Evolutionary conservation across 2,888 invertebrate genomes (phyloP), one percentile per base, ranked within the genome.

Genomic region (Sabellastarte sp.): DNA sequence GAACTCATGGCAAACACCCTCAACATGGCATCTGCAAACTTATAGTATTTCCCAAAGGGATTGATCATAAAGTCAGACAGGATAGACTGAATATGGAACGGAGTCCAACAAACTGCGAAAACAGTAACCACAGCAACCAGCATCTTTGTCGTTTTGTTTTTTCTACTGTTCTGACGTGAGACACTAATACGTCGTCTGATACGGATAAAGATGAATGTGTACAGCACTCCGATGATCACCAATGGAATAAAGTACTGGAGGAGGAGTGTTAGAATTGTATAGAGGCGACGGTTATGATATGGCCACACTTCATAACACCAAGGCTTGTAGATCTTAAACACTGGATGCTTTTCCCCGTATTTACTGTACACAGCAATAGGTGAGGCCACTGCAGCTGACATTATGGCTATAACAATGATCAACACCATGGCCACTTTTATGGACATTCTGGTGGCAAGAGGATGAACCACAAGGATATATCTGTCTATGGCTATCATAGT

Each of bases 361-460:
- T 20, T 61, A 41, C 41, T 20, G 81, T 90, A 92, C 10, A 91
- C 85, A 0, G 91, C 95, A 78, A 81, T 72, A 2, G 83, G 83
- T 52, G 78, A 71, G 2, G 81, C 74, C 20, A 80, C 69, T 32
- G 73, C 66, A 3, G 76, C 66, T 0, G 83, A 77, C 3, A 80
- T 61, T 20, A 76, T 29, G 3, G 74, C 72, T 33, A 80, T 80
- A 32, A 74, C 60, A 2, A 72, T 52, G 15, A 80, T 75, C 2
- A 80, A 62, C 26, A 75, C 50, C 20, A 81, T 63, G 1, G 82
- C 81, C 50, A 66, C 73, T 20, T 60, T 60, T 50, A 75, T 74
- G 0, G 75, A 72, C 78, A 82, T 80, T 52, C 77, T 68, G 30
- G 64, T 59, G 32, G 66, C 70, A 59, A 79, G 74, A 3, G 81